A percentile compares a stretch with the other conserved stretches of the same genome.
Evolutionary conservation across 1,140 invertebrate species (phyloP).

Genomic region (Trissolcus basalis): DNA sequence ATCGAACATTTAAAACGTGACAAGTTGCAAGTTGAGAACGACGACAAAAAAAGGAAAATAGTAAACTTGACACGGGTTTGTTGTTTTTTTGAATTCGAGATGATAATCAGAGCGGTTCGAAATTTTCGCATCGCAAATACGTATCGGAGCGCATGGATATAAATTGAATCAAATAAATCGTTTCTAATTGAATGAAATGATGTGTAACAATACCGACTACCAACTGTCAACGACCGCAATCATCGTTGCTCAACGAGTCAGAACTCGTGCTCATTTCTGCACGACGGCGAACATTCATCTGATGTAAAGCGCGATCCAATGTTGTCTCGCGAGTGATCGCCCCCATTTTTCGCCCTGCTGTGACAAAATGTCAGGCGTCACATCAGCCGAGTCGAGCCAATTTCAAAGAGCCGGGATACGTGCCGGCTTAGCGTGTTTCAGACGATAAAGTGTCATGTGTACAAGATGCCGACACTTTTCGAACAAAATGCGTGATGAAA

Average conservation of each 20-base stretch:
- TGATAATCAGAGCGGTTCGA: not conserved
- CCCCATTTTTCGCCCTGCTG: slow-evolving; percentile 22
- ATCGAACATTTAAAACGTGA: slow-evolving; percentile 37
- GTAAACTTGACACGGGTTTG: slow-evolving; percentile 6
- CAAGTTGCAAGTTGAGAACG: slow-evolving; percentile 12
- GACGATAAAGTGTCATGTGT: slow-evolving; percentile 33
- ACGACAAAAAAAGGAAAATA: slow-evolving; percentile 1
- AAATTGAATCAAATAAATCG: slow-evolving; percentile 14
- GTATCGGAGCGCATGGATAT: not conserved
- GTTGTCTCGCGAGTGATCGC: slow-evolving; percentile 24
- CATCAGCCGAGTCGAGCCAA: slow-evolving; percentile 16
- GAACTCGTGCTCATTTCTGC: slow-evolving; percentile 25
- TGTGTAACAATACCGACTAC: not conserved
- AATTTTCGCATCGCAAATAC: not conserved
- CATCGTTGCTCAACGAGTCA: slow-evolving; percentile 33
- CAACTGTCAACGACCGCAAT: slow-evolving; percentile 10
- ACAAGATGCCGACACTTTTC: slow-evolving; percentile 19
- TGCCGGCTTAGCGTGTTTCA: not conserved
- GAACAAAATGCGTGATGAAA: slow-evolving; percentile 33
- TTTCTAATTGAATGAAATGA: slow-evolving; percentile 26
- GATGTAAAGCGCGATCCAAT: slow-evolving; percentile 13
- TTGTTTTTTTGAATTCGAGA: slow-evolving; percentile 4
- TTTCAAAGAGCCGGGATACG: slow-evolving; percentile 9
- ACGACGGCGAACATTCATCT: slow-evolving; percentile 20
- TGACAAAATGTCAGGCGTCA: slow-evolving; percentile 39